These are phyloP conservation scores for Ditylenchus dipsaci DNA, from an alignment of 1,140 invertebrate species.

Conservation along the genomic window DNA sequence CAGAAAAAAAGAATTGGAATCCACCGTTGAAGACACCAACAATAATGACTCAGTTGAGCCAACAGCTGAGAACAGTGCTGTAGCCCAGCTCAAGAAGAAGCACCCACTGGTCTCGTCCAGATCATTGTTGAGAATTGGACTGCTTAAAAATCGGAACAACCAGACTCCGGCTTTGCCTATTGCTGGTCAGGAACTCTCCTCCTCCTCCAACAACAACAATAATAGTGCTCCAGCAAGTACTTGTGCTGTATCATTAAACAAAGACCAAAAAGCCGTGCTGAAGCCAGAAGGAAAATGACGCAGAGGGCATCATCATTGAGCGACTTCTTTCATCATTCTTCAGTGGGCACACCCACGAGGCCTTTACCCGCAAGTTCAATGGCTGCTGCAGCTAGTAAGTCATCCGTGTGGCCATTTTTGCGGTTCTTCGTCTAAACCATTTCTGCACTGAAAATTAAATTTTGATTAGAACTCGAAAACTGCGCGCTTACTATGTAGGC, in stretches of 20 bases:
- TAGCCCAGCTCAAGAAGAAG: too few relatives aligned
- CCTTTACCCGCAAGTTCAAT: neutral
- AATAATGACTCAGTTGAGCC: too few relatives aligned
- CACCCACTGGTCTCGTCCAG: neutral
- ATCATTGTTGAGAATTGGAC: slow-evolving; percentile 1
- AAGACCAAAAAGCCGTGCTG: neutral
- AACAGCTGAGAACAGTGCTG: too few relatives aligned
- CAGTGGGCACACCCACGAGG: neutral
- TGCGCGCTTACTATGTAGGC: too few relatives aligned
- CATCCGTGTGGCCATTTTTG: neutral
- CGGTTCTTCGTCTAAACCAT: too few relatives aligned
- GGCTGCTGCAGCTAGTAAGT: neutral
- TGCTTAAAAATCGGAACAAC: neutral
- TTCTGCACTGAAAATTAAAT: too few relatives aligned
- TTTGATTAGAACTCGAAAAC: too few relatives aligned
- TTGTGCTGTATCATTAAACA: neutral
- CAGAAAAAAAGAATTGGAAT: too few relatives aligned
- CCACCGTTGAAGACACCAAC: too few relatives aligned
- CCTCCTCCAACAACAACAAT: too few relatives aligned
- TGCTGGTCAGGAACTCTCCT: too few relatives aligned
- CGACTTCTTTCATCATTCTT: neutral
- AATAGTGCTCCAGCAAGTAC: neutral
- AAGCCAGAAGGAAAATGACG: neutral
- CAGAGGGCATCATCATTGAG: neutral
- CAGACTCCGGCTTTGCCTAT: too few relatives aligned